Evolutionary conservation across 2,797 vertebrate species (phyloP), one percentile per base, ranked within the genome.

Genomic region (Schizothorax lantsangensis): DNA sequence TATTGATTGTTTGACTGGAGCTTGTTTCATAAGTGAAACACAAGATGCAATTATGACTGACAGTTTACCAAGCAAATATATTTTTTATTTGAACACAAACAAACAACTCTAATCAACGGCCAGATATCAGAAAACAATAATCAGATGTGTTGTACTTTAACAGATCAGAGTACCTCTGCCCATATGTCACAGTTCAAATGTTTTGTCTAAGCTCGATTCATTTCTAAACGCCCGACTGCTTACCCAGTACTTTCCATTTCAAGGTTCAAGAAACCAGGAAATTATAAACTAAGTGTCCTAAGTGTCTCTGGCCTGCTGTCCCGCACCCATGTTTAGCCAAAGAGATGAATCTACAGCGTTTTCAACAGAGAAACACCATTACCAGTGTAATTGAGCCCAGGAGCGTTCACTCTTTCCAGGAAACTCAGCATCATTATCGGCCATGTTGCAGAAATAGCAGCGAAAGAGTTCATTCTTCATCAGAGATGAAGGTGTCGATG

Each of bases 321-420:
- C 69, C 2, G 40, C 40, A 73, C 84, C 80, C 52, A 15, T 9
- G 15, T 81, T 86, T 72, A 81, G 68, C 84, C 78, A 86, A 80
- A 23, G 78, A 64, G 68, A 52, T 73, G 21, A 40, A 73, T 73
- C 84, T 52, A 64, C n/a, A 86, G 52, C 12, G 1, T 38, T 78
- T 66, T 77, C 23, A 54, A 68, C 75, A 80, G 68, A 81, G 78
- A 86, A 86, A 86, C 40, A 86, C 54, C 30, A 86, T 86, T 86
- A 81, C 52, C 54, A 73, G 5, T 2, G 21, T 86, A 86, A 86
- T 75, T 86, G 69, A 86, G 57, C 52, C 84, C 84, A 81, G 84
- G 4, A 74, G 79, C 57, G 30, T 75, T 81, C 30, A 21, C 5
- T 38, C 33, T 40, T 86, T 81, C 54, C 79, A 74, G 84, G 57